A percentile compares a stretch with the other conserved stretches of the same genome.
Conservation (phyloP, 1,140 invertebrate species). For the Bombus soroeensis region DNA sequence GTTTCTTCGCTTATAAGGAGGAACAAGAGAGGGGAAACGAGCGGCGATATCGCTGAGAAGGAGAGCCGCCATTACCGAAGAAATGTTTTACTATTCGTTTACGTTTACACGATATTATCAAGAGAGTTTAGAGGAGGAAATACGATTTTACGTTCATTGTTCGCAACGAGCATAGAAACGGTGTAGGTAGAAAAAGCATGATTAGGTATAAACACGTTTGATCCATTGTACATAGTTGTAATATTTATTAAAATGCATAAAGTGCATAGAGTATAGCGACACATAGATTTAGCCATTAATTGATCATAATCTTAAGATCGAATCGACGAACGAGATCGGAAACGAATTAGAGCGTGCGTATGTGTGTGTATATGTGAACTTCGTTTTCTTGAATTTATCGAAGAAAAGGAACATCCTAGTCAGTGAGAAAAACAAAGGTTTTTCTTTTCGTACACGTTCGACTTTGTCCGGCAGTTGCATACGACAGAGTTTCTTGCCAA, state of each 20-base stretch:
- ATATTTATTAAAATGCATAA: slow-evolving; percentile 79
- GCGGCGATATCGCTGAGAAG: neutral
- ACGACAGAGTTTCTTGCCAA: slow-evolving; percentile 77
- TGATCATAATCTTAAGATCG: slow-evolving; percentile 63
- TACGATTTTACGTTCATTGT: neutral
- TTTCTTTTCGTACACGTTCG: slow-evolving; percentile 66
- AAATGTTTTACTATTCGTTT: neutral
- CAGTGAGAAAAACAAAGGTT: slow-evolving; percentile 61
- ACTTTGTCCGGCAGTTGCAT: slow-evolving; percentile 30
- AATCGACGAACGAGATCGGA: slow-evolving; percentile 33
- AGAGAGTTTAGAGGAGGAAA: neutral
- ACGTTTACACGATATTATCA: neutral
- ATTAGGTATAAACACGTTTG: slow-evolving; percentile 54
- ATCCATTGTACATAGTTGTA: slow-evolving; percentile 81
- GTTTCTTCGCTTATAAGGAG: slow-evolving; percentile 25
- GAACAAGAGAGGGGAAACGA: neutral
- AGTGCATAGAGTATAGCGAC: slow-evolving; percentile 66
- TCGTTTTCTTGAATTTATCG: slow-evolving; percentile 53
- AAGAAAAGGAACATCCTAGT: slow-evolving; percentile 76
- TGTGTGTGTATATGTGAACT: neutral
- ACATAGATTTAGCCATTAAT: slow-evolving; percentile 66
- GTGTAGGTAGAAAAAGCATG: slow-evolving; percentile 42
- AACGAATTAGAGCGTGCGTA: slow-evolving; percentile 20
- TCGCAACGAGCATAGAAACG: slow-evolving; percentile 30
- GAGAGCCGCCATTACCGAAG: neutral